Evolutionary conservation across 2,888 invertebrate species (phyloP), one percentile per base, ranked within the genome.

Genomic region (Notodonta dromedarius): DNA sequence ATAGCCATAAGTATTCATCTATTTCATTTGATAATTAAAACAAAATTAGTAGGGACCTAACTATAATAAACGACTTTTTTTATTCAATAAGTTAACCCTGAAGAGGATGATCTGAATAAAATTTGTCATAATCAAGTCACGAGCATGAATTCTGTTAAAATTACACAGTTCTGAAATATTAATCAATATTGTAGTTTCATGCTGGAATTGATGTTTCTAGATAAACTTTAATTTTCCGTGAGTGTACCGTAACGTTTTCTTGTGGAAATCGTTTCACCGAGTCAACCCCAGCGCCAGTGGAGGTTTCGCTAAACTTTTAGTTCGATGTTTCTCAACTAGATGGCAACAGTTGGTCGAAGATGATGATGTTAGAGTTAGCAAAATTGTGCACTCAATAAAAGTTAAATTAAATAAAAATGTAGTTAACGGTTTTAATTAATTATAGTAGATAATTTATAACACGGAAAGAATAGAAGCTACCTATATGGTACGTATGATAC

Each of bases 281-380:
- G 4, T 46, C n/a, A 55, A 80, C 50, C 56, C 32, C 65, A 82
- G 83, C 88, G 84, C 86, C 59, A 32, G 67, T 67, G 81, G 68
- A 13, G 32, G 51, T 62, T 69, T 64, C 16, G 53, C 13, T 67
- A 76, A 84, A 77, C 77, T 61, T 62, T 72, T 80, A 73, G 79
- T 88, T 83, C 74, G 0, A 0, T 35, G 55, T 7, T 13, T 48
- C 14, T 55, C 0, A 50, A 57, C 78, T 69, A 89, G 89, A 85
- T 88, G 89, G 85, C 86, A 71, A 0, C 63, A 76, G 53, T 50
- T 64, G 64, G 67, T 59, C 32, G 8, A 46, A n/a, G 4, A 6
- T 24, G 24, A 24, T 24, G 24, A 24, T 24, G 24, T 24, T n/a
- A 24, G 24, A 24, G 24, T 24, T 24, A 2, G 24, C 0, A 42